These are phyloP conservation scores for Girardinus metallicus DNA, from an alignment of 2,797 vertebrate species.

Conservation along the genomic window DNA sequence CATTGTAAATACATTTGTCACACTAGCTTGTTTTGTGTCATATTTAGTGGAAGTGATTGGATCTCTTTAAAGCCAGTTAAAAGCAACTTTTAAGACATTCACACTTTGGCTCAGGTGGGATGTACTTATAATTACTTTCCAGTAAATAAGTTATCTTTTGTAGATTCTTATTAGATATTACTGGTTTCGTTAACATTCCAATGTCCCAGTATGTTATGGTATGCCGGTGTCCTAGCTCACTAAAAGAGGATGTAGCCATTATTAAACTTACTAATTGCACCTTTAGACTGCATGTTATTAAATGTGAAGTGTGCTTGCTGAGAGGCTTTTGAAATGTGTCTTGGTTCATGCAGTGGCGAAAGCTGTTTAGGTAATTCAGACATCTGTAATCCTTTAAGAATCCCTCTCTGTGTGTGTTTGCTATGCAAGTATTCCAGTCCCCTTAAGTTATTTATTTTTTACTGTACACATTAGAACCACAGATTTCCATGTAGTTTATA, in stretches of 20 bases:
- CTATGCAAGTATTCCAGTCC: not conserved
- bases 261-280: slow-evolving; percentile 18
- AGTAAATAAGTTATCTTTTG: slow-evolving; percentile 10
- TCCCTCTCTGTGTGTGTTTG: not conserved
- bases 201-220: not conserved
- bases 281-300: not conserved
- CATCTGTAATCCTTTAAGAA: not conserved
- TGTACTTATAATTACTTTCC: not conserved
- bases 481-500: not conserved
- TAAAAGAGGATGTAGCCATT: slow-evolving; percentile 1
- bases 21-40: not conserved
- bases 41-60: not conserved
- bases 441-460: not conserved
- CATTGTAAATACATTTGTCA: not conserved
- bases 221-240: not conserved
- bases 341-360: not conserved
- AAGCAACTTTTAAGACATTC: not conserved
- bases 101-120: not conserved
- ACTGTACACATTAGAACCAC: not conserved
- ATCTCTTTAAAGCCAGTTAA: not conserved
- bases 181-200: not conserved
- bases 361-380: slow-evolving; percentile 4
- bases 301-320: not conserved
- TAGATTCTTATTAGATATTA: slow-evolving; percentile 1
- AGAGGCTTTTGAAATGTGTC: not conserved